These are phyloP conservation scores for Polymixis lichenea DNA, from an alignment of 2,888 invertebrate species.

Conservation along the genomic window DNA sequence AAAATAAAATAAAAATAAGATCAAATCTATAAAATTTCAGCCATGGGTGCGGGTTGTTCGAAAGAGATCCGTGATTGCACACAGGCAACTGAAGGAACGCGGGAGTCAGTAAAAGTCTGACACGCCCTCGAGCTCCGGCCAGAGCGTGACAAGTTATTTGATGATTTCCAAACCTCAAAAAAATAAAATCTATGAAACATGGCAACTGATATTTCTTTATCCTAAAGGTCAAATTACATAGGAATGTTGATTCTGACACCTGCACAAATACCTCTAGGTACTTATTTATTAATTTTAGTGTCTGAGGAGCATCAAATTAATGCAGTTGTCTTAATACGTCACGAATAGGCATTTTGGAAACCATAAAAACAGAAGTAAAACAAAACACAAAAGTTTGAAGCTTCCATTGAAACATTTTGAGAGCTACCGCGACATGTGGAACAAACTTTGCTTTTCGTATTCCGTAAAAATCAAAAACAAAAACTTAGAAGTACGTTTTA, in stretches of 20 bases:
- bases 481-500: conserved; percentile 66
- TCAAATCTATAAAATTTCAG: background rate
- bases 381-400: conserved; percentile 28
- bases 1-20: background rate
- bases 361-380: conserved; percentile 6
- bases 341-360: background rate
- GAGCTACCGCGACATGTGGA: conserved; percentile 30
- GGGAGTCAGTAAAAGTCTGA: no score
- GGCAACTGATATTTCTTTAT: background rate
- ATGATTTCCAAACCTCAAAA: no score
- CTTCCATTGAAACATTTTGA: conserved; percentile 33
- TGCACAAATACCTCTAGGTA: no score
- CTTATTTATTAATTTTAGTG: no score
- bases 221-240: background rate
- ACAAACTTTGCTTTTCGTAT: conserved; percentile 69
- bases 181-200: background rate
- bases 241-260: no score
- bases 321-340: background rate
- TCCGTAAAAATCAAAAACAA: conserved; percentile 61
- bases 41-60: no score
- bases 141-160: no score
- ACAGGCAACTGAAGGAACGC: no score
- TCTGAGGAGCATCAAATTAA: background rate
- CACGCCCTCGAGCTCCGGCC: no score
- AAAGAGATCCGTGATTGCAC: no score